Conservation (phyloP, 1,140 invertebrate species). For the Drosophila aff. region DNA sequence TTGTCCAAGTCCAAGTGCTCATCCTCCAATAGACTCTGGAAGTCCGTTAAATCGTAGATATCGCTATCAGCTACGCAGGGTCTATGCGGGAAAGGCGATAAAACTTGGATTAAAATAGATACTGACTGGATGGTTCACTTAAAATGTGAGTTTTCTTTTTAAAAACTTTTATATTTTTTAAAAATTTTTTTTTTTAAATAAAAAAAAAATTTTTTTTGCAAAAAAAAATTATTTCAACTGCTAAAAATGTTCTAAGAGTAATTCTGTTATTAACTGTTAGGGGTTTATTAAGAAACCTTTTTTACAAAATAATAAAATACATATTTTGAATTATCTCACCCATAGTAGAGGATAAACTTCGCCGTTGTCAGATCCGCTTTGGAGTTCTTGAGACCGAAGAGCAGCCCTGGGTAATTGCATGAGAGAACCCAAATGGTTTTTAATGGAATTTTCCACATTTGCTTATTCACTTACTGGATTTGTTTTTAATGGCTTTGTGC, state of each 20-base stretch:
- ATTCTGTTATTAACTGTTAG: not conserved
- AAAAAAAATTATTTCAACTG: too few relatives aligned
- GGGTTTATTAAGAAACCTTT: too few relatives aligned
- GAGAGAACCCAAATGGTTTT: constrained; percentile 4
- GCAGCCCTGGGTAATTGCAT: constrained; percentile 47
- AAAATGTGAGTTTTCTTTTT: not conserved
- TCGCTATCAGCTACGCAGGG: constrained; percentile 74
- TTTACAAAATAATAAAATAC: not conserved
- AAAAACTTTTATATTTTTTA: not conserved
- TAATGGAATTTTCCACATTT: constrained; percentile 20
- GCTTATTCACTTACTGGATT: constrained; percentile 65
- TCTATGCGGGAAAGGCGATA: constrained; percentile 31
- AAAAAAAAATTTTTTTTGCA: too few relatives aligned
- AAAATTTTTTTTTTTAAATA: too few relatives aligned
- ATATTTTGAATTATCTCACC: constrained; percentile 31
- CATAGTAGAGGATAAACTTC: constrained; percentile 76
- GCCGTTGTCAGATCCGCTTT: constrained; percentile 69
- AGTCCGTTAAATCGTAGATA: constrained; percentile 75
- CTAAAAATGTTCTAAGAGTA: not conserved
- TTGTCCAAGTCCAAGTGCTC: constrained; percentile 86
- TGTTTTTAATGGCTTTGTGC: constrained; percentile 78
- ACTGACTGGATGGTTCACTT: not conserved
- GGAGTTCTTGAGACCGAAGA: constrained; percentile 70
- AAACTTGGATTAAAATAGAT: not conserved
- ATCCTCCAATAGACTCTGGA: constrained; percentile 68